A percentile compares a stretch with the other conserved stretches of the same genome.
These are phyloP conservation scores for Myocastor coypus DNA, from an alignment of 2,113 vertebrate species.

Conservation along the genomic window DNA sequence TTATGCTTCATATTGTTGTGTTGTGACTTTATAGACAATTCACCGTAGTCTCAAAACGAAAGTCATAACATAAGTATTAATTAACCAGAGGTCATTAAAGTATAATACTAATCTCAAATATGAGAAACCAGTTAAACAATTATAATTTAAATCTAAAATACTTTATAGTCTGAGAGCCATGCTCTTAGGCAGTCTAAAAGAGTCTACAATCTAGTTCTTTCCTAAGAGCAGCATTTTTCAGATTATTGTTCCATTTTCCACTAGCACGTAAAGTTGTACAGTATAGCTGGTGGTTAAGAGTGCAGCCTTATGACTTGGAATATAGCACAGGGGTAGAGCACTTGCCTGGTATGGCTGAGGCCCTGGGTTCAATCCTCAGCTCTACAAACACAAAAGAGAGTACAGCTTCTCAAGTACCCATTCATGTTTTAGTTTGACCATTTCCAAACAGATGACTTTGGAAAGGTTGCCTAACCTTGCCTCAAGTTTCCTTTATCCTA, in stretches of 20 bases:
- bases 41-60: constrained; percentile 30
- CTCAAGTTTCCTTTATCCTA: background rate
- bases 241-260: background rate
- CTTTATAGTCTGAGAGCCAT: background rate
- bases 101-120: background rate
- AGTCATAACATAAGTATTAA: constrained; percentile 9
- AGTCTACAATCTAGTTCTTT: background rate
- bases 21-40: constrained; percentile 12
- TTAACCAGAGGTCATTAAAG: constrained; percentile 12
- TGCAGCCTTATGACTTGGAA: background rate
- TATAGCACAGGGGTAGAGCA: background rate
- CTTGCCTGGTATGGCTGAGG: background rate
- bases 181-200: background rate
- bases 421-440: background rate
- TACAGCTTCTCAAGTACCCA: background rate
- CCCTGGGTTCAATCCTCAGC: background rate
- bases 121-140: constrained; percentile 12
- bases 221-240: background rate
- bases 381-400: background rate
- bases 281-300: background rate
- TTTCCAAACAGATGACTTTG: background rate
- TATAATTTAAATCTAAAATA: constrained; percentile 32
- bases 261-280: background rate
- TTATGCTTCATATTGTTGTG: background rate
- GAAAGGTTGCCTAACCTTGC: background rate